Conservation (phyloP, 2,113 vertebrate species). For the Astatoreochromis straeleni region DNA sequence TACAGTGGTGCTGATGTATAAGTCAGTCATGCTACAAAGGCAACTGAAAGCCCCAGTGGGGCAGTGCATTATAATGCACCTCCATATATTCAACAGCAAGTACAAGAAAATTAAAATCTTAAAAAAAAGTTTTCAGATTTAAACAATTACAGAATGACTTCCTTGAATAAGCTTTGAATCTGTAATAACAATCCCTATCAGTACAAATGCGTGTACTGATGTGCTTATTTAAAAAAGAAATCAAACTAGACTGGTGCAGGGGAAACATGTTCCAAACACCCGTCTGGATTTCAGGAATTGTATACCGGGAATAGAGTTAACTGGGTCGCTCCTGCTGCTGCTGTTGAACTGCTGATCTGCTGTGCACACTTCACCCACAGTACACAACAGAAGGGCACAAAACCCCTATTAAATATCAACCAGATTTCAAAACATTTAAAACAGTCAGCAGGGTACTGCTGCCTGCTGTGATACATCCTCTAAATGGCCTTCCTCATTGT, state of each 20-base stretch:
- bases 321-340: constrained; percentile 32
- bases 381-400: background rate
- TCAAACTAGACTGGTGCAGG: background rate
- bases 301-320: constrained; percentile 10
- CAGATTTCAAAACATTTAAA: background rate
- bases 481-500: too few species aligned
- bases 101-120: background rate
- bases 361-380: background rate
- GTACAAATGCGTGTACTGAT: background rate
- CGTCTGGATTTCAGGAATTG: background rate
- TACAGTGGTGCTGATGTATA: background rate
- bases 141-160: background rate
- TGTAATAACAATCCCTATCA: background rate
- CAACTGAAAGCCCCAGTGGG: background rate
- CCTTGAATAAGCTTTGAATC: background rate
- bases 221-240: background rate
- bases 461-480: constrained; percentile 6
- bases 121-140: background rate
- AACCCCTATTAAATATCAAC: background rate
- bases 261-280: background rate
- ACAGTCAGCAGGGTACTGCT: background rate
- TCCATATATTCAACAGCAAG: background rate
- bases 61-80: background rate
- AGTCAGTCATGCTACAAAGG: background rate
- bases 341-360: background rate